Evolutionary conservation across 2,113 vertebrate genomes (phyloP).

Genomic region (Elephantulus edwardii): DNA sequence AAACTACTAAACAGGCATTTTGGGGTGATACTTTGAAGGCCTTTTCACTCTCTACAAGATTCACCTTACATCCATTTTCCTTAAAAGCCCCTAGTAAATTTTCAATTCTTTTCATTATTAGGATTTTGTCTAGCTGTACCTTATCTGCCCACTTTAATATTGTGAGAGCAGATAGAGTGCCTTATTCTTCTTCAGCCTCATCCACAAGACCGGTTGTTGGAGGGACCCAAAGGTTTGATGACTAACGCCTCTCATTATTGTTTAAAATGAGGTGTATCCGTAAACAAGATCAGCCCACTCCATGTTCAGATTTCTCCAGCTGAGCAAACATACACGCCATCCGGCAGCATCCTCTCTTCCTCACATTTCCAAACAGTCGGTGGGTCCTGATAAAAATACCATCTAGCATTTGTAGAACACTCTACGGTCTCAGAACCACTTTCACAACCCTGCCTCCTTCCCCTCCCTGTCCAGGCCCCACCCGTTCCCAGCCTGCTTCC

Average conservation of each 20-base stretch:
- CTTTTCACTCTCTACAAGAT: background rate
- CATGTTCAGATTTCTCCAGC: constrained; percentile 10
- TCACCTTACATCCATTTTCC: background rate
- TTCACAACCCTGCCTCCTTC: background rate
- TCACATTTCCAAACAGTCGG: constrained; percentile 17
- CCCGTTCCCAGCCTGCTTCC: background rate
- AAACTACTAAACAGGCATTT: background rate
- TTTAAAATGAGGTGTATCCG: background rate
- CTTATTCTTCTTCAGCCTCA: background rate
- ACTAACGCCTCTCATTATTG: background rate
- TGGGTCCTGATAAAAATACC: constrained; percentile 57
- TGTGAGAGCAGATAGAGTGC: background rate
- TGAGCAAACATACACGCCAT: constrained; percentile 21
- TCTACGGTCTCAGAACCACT: constrained; percentile 9
- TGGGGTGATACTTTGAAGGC: background rate
- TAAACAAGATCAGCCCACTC: background rate
- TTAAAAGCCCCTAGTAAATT: background rate
- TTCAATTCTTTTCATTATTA: background rate
- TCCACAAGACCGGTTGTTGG: background rate
- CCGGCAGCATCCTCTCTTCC: constrained; percentile 32
- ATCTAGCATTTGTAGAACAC: constrained; percentile 5
- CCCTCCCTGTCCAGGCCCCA: background rate
- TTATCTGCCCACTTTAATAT: background rate
- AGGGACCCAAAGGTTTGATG: background rate
- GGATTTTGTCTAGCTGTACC: background rate